These are phyloP conservation scores for Podabrus alpinus DNA, from an alignment of 2,888 invertebrate genomes.

Conservation along the genomic window DNA sequence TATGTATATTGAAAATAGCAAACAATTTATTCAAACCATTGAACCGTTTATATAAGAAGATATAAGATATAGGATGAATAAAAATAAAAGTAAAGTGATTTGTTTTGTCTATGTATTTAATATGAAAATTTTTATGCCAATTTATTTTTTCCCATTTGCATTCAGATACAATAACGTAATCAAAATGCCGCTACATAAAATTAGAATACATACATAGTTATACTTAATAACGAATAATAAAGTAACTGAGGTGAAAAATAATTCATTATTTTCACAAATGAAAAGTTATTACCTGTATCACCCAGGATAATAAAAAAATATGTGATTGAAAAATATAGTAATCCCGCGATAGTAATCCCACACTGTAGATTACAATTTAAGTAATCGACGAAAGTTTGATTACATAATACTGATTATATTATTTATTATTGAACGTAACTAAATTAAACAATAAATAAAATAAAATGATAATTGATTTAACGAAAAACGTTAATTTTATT, in stretches of 20 bases:
- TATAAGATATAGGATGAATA: not conserved
- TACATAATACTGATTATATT: no score
- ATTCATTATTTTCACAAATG: not conserved
- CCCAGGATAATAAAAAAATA: not conserved
- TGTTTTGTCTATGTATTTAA: not conserved
- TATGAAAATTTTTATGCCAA: not conserved
- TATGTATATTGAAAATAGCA: conserved; percentile 1
- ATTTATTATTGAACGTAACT: not conserved
- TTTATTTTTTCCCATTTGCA: not conserved
- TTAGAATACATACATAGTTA: no score
- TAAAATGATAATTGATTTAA: not conserved
- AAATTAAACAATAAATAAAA: not conserved
- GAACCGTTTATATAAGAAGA: conserved; percentile 1
- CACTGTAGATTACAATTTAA: not conserved
- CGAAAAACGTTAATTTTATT: not conserved
- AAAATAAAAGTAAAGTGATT: not conserved
- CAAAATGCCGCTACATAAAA: not conserved
- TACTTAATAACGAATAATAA: not conserved
- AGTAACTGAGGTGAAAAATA: not conserved
- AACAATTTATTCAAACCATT: conserved; percentile 4
- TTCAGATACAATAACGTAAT: not conserved
- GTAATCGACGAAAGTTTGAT: not conserved
- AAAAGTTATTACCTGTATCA: not conserved
- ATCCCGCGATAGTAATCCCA: not conserved
- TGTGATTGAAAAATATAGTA: not conserved